These are phyloP conservation scores for Phalacrocorax carbo DNA, from an alignment of 2,113 vertebrate genomes.

Conservation along the genomic window DNA sequence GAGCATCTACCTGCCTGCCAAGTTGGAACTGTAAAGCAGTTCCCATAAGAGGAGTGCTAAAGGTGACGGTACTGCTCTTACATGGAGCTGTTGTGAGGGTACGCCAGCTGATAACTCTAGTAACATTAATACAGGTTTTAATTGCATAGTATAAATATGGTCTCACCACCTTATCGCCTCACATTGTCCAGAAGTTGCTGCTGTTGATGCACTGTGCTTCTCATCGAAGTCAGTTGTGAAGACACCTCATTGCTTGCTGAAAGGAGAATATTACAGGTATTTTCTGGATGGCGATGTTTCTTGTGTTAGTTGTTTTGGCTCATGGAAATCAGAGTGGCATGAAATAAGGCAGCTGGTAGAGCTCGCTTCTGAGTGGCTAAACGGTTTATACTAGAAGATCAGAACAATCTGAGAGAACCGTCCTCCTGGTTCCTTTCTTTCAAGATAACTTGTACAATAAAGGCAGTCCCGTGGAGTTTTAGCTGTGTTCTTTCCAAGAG, in stretches of 20 bases:
- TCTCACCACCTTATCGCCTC: neutral
- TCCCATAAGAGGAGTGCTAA: accelerated
- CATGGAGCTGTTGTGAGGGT: neutral
- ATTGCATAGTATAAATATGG: neutral
- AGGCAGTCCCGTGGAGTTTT: neutral
- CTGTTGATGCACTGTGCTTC: neutral
- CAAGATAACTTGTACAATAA: neutral
- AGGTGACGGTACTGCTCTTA: neutral
- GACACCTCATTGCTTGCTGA: neutral
- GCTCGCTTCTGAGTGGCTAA: accelerated
- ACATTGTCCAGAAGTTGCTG: accelerated
- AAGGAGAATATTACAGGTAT: neutral
- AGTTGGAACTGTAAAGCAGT: neutral
- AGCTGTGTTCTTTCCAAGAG: neutral
- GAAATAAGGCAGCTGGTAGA: neutral
- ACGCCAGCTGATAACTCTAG: neutral
- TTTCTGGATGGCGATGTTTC: neutral
- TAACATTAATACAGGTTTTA: neutral
- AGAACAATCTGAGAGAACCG: neutral
- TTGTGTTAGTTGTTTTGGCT: neutral
- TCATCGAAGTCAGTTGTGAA: neutral
- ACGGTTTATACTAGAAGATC: neutral
- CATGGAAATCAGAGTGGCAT: neutral
- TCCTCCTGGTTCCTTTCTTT: neutral
- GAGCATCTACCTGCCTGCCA: neutral